Conservation (phyloP, 2,888 invertebrate species). For the Microctonus hyperodae region DNA sequence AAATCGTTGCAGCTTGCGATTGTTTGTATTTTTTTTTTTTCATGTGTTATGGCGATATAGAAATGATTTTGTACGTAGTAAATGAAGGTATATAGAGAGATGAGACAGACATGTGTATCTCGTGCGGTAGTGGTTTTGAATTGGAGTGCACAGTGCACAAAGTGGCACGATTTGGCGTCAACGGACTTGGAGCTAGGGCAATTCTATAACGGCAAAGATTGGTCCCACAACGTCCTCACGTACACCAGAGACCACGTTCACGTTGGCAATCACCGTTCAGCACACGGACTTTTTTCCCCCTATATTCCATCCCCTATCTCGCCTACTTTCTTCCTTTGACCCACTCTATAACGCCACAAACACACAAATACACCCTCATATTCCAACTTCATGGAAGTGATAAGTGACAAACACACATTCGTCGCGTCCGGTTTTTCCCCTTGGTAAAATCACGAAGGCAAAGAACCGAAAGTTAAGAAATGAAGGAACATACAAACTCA, state of each 20-base stretch:
- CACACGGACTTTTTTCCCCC: constrained; percentile 3
- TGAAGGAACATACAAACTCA: not conserved
- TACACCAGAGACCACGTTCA: constrained; percentile 16
- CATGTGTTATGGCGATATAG: not conserved
- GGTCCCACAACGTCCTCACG: constrained; percentile 20
- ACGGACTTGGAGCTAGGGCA: constrained; percentile 8
- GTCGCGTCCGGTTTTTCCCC: constrained; percentile 5
- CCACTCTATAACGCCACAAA: not conserved
- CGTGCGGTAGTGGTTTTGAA: not conserved
- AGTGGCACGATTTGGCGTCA: constrained; percentile 12
- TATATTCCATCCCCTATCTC: not conserved
- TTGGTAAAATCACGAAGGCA: not conserved
- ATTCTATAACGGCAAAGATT: constrained; percentile 20
- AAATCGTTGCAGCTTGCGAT: not conserved
- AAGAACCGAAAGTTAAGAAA: not conserved
- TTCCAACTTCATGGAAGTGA: not conserved
- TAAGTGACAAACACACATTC: constrained; percentile 19
- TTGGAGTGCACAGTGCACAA: not conserved
- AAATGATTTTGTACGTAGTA: not conserved
- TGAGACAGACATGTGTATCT: not conserved
- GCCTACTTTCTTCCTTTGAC: not conserved
- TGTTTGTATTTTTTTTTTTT: not conserved
- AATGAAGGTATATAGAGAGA: not conserved
- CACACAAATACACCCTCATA: not conserved
- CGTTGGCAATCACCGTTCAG: constrained; percentile 12